Evolutionary conservation across 1,140 invertebrate genomes (phyloP).

Genomic region (Sycophila sp.): DNA sequence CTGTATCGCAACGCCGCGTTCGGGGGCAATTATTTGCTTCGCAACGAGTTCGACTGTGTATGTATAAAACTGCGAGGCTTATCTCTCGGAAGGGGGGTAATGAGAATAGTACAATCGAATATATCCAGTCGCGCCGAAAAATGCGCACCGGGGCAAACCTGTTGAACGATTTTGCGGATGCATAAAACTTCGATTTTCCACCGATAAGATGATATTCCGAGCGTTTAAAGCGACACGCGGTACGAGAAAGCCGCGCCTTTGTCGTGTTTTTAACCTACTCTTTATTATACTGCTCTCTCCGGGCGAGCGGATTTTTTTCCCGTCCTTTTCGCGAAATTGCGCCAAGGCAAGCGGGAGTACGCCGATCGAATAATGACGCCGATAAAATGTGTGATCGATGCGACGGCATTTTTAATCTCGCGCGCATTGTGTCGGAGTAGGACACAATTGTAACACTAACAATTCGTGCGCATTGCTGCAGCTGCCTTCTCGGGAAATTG

Average conservation of each 20-base stretch:
- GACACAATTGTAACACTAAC: constrained; percentile 16
- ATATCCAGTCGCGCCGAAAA: background rate
- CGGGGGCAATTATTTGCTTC: background rate
- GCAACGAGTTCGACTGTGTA: background rate
- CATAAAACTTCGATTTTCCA: background rate
- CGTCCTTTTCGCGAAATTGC: background rate
- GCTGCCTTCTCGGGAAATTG: background rate
- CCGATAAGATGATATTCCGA: background rate
- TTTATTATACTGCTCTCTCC: no score
- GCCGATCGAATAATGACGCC: constrained; percentile 20
- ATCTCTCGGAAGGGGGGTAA: no score
- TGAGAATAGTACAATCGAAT: background rate
- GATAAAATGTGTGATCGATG: constrained; percentile 20
- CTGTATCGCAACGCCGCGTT: background rate
- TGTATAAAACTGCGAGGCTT: no score
- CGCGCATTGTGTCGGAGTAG: background rate
- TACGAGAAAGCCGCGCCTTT: background rate
- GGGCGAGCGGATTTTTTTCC: background rate
- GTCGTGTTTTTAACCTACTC: no score
- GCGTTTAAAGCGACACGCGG: background rate
- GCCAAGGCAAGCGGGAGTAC: background rate
- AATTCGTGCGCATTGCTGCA: background rate
- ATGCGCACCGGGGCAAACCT: background rate
- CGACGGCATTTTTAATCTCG: constrained; percentile 1
- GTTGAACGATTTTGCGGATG: background rate